Base-by-base conservation (phyloP, 2,113 vertebrate species). In the Pagrus major region DNA sequence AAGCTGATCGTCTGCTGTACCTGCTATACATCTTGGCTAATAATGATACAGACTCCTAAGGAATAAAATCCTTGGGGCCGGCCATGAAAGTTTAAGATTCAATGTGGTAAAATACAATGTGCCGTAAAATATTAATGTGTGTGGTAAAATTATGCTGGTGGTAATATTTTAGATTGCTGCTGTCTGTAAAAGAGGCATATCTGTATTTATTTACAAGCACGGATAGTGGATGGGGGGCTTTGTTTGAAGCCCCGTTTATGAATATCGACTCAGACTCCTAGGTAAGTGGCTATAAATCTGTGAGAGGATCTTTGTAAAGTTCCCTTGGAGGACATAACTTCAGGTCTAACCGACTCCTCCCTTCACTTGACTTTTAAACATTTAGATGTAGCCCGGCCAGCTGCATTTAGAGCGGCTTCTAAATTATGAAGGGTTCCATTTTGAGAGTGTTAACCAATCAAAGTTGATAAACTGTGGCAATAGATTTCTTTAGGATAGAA, bases 171-270 rank as follows among this genome's bases (percentile, higher is more conserved):
- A 94, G 91, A 95, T 95, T 93, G 93, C 84, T 72, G 88, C 89
- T 94, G 94, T 95, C 95, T 94, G 92, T 95, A 94, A 95, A 95
- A 94, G 79, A 92, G 90, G 91, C 88, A 88, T 93, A 95, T 95
- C 92, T 91, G 78, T 91, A 92, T 95, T 94, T 94, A 94, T 96
- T 95, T 94, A 95, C 93, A 94, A 93, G 94, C 91, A 73, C 69
- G 84, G 83, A 85, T 91, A 76, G 90, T 88, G 81, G 83, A 93
- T 83, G 84, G 76, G 91, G 89, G 87, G 88, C 88, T 93, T 93
- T 94, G 92, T 94, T 94, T 94, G 92, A 94, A 93, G 94, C 92
- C 89, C 81, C 92, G 92, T 95, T 95, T 94, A 96, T 95, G 93
- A 95, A 95, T 92, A 93, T 93, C 89, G 86, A 95, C 93, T 94